These are phyloP conservation scores for Smittia sp. DNA, from an alignment of 2,888 invertebrate species.

Conservation along the genomic window DNA sequence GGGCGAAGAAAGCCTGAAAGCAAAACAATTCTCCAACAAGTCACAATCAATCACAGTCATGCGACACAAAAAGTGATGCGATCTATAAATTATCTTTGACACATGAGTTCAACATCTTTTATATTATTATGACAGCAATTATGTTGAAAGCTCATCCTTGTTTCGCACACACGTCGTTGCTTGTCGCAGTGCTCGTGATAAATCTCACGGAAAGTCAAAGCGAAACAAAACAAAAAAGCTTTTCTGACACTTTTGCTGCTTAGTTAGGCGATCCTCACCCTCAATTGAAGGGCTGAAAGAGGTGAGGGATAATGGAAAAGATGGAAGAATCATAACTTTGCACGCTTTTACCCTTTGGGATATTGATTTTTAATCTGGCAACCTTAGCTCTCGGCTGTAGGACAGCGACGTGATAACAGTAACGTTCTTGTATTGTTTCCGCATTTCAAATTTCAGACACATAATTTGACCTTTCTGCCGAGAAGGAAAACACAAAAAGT, in stretches of 20 bases:
- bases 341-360: neutral
- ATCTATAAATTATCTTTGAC: conserved; percentile 38
- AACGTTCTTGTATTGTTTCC: conserved; percentile 17
- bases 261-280: neutral
- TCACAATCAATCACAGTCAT: conserved; percentile 40
- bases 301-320: neutral
- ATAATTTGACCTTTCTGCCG: conserved; percentile 18
- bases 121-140: conserved; percentile 33
- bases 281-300: neutral
- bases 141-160: conserved; percentile 23
- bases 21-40: conserved; percentile 11
- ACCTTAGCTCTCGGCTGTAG: neutral
- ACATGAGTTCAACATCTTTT: conserved; percentile 32
- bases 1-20: neutral
- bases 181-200: conserved; percentile 14
- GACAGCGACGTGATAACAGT: conserved; percentile 6
- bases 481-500: neutral
- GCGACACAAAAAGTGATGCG: conserved; percentile 2
- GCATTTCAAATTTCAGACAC: conserved; percentile 32
- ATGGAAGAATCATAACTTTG: neutral
- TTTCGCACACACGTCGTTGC: conserved; percentile 3
- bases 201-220: conserved; percentile 20
- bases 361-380: conserved; percentile 19
- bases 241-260: conserved; percentile 14
- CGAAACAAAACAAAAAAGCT: neutral